Base-by-base conservation (phyloP, 2,113 vertebrate genomes). In the Piprites chloris region DNA sequence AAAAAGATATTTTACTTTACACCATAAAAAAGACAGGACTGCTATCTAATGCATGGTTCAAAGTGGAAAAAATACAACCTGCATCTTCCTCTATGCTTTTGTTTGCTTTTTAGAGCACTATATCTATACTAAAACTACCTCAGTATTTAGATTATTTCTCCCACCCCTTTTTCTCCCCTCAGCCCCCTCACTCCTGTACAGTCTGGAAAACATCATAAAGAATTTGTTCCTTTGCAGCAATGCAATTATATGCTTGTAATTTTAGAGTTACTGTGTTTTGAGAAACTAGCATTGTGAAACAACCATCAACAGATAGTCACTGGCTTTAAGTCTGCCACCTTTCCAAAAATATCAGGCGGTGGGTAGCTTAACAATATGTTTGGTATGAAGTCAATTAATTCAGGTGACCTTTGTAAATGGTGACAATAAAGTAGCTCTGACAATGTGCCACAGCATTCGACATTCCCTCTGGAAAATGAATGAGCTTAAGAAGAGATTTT, bases 331-430 rank as follows among this genome's bases (percentile, higher is more conserved):
- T 28, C 94, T 96, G 78, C 77, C 81, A 96, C 94, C 93, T 96
- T 94, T 75, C 92, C 90, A 93, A 87, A 96, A 93, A 97, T 69
- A 87, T 96, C 96, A 90, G 93, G 95, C 95, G 95, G 85, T 3
- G 73, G 90, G 81, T 72, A 91, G 41, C 81, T 96, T 97, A 96
- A 97, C 90, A 94, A 93, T 95, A 95, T 2, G 59, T 94, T 93
- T 87, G 42, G 77, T 69, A 95, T 97, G 97, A 96, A 98, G 96
- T 97, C 96, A 97, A 95, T 98, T 98, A 97, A 98, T 98, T 97
- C 95, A 83, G 84, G 78, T 92, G 94, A 98, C 98, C 98, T 98
- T 97, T 98, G 97, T 95, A 97, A 97, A 96, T 75, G 94, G 96
- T 91, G 96, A 97, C 97, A 96, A 94, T 96, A 97, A 97, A 97